Evolutionary conservation across 1,140 invertebrate genomes (phyloP).

Genomic region (Teleogryllus occipitalis): DNA sequence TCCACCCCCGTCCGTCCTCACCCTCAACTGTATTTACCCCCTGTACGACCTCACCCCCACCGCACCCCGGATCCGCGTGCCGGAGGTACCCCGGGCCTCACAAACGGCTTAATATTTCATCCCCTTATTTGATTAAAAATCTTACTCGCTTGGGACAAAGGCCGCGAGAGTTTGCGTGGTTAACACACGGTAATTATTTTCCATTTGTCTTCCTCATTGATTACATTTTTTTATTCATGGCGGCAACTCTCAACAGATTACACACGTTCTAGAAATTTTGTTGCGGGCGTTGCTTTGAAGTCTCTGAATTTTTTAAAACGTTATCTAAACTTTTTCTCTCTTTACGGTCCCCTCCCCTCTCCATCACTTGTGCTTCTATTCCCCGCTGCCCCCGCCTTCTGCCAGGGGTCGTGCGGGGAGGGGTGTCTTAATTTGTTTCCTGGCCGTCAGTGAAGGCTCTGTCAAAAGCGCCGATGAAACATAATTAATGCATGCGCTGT

Average conservation of each 20-base stretch:
- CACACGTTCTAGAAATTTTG: not conserved
- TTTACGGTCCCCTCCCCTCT: not conserved
- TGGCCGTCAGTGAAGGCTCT: not conserved
- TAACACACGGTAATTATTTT: conserved; percentile 5
- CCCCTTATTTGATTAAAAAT: not conserved
- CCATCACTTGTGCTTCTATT: not conserved
- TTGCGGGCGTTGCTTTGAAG: not conserved
- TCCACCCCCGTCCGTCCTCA: not conserved
- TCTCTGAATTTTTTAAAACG: not conserved
- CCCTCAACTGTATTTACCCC: no score
- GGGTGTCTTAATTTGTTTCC: not conserved
- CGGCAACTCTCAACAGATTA: conserved; percentile 3
- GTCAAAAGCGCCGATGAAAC: not conserved
- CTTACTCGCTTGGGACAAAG: not conserved
- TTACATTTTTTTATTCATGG: conserved; percentile 6
- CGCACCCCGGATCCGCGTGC: no score
- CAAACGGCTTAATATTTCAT: conserved; percentile 1
- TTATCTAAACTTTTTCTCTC: not conserved
- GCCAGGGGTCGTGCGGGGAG: not conserved
- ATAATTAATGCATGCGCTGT: not conserved
- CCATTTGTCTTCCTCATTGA: conserved; percentile 4
- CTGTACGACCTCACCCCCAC: not conserved
- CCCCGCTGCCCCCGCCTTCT: not conserved
- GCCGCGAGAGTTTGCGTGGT: not conserved
- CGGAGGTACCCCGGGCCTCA: not conserved